Conservation (phyloP, 2,797 vertebrate genomes). For the Lithobates sylvaticus region DNA sequence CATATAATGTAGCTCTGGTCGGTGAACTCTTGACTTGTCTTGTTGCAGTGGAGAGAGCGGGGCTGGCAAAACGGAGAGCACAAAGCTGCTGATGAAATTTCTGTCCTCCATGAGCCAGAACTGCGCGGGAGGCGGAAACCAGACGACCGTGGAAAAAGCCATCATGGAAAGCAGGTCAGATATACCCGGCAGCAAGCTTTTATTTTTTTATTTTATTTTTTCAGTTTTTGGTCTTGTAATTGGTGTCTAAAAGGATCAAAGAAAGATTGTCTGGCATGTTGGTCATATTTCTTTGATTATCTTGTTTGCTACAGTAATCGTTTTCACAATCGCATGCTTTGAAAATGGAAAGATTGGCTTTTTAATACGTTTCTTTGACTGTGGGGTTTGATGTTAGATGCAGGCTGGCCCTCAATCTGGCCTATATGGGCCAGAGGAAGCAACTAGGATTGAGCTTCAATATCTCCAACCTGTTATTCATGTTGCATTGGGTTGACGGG, state of each 20-base stretch:
- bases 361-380: not conserved
- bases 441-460: not conserved
- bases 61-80: constrained; percentile 94
- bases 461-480: no score
- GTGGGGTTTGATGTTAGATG: no score
- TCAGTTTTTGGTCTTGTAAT: not conserved
- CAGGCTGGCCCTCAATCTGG: not conserved
- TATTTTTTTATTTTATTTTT: no score
- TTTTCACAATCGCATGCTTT: not conserved
- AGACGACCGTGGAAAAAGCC: constrained; percentile 87
- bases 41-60: constrained; percentile 87
- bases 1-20: not conserved
- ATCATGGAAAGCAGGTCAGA: constrained; percentile 90
- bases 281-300: not conserved
- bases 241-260: not conserved
- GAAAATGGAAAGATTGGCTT: not conserved
- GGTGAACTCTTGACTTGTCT: not conserved
- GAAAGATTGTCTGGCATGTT: not conserved
- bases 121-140: constrained; percentile 79
- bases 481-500: no score
- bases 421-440: no score
- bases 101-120: constrained; percentile 91
- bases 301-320: not conserved
- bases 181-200: not conserved
- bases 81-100: constrained; percentile 90